Evolutionary conservation across 2,797 vertebrate genomes (phyloP), one percentile per base, ranked within the genome.

Genomic region (Etheostoma perlongum): DNA sequence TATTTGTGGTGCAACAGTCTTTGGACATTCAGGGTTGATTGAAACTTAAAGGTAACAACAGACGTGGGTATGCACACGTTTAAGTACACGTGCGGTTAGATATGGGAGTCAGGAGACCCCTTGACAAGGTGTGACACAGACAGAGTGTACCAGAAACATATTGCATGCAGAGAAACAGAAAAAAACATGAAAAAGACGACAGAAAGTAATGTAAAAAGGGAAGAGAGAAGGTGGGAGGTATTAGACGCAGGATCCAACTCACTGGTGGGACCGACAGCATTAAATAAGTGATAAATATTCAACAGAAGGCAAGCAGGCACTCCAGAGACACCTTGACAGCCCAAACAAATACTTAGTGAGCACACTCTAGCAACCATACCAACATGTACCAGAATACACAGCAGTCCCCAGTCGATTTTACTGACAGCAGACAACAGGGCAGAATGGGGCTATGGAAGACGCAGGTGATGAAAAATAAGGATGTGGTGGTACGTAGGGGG

Each of bases 231-330:
- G 76, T 40, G 72, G 84, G 81, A 78, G 77, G 87, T 78, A 76
- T 80, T 66, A 68, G 74, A 85, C 75, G 82, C 71, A 78, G 63
- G 86, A 89, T 85, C 84, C 88, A 89, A 84, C 54, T 85, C 88
- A 86, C 87, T 5, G 21, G 62, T 54, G 54, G 40, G 65, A 23
- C 60, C 21, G 67, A 61, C 68, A 11, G 82, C 80, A 90, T 91
- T 91, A 88, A 92, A 76, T 85, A 91, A 91, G 79, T 89, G 88
- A 92, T 93, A 92, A 90, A 93, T 92, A 92, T 93, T 93, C 91
- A 93, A 87, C 90, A 91, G 91, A 88, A 86, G 82, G 79, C 73
- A 67, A 77, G 82, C 84, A 78, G 79, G 85, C 69, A 85, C 89
- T 87, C 90, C 48, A 61, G 90, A 91, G 92, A 91, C 89, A 91